Evolutionary conservation across 2,888 invertebrate genomes (phyloP).

Genomic region (Leucozona laternaria): DNA sequence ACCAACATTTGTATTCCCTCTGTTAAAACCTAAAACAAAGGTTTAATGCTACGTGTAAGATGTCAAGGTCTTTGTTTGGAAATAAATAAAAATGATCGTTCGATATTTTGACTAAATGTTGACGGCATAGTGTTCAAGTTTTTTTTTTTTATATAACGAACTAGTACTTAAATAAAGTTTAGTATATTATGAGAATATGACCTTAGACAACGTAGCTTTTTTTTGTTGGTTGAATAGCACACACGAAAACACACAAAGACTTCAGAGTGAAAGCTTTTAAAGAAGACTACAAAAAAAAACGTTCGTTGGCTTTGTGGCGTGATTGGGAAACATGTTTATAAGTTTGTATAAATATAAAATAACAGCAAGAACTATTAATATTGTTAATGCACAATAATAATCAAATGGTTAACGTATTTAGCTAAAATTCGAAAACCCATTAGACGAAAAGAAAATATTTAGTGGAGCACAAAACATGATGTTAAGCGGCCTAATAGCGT

Average conservation of each 20-base stretch:
- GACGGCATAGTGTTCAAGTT: not conserved
- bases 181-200: slow-evolving; percentile 27
- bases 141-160: no score
- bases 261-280: slow-evolving; percentile 26
- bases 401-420: no score
- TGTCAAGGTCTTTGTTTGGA: slow-evolving; percentile 53
- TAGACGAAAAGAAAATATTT: no score
- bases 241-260: not conserved
- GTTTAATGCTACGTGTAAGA: slow-evolving; percentile 10
- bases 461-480: no score
- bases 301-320: slow-evolving; percentile 52
- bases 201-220: slow-evolving; percentile 67
- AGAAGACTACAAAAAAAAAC: not conserved
- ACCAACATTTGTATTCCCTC: slow-evolving; percentile 11
- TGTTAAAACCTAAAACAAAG: slow-evolving; percentile 4
- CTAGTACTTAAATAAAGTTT: not conserved
- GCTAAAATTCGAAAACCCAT: no score
- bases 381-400: no score
- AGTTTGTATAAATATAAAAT: not conserved
- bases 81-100: slow-evolving; percentile 13
- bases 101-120: slow-evolving; percentile 10
- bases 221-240: not conserved
- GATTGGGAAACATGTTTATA: slow-evolving; percentile 22
- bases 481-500: no score
- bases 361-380: not conserved